phyloP scores from a whole-genome alignment of 2,888 invertebrate genomes.

The Alsophila aescularia region DNA sequence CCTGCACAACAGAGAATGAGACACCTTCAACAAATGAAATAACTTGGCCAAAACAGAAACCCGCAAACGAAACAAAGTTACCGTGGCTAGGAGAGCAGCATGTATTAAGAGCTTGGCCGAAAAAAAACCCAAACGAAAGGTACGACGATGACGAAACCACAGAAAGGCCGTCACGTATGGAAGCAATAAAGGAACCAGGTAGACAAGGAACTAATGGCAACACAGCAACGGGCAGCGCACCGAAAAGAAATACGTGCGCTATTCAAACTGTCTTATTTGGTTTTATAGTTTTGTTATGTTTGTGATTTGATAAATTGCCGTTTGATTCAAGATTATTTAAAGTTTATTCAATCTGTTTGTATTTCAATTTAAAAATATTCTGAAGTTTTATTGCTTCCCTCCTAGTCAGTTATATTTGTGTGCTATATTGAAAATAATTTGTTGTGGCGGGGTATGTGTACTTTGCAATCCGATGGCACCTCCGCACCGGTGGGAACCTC shows the following conservation, averaged over 20 bases:
- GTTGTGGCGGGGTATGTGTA: no score
- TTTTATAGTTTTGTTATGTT: conserved; percentile 45
- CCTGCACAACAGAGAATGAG: not conserved
- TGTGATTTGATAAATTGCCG: conserved; percentile 34
- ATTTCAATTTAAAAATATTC: no score
- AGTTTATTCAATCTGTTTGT: conserved; percentile 39
- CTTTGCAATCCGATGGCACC: no score
- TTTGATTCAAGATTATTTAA: conserved; percentile 18
- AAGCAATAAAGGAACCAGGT: no score
- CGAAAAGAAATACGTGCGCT: conserved; percentile 35
- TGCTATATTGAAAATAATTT: no score
- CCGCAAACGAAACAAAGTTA: no score
- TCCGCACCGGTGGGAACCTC: no score
- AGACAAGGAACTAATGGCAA: no score
- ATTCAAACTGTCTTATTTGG: conserved; percentile 44
- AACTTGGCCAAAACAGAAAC: conserved; percentile 50
- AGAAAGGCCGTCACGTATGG: conserved; percentile 39
- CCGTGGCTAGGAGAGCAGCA: no score
- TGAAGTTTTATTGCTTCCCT: no score
- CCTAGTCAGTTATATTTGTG: no score
- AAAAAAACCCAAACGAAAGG: conserved; percentile 18
- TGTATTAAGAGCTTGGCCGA: not conserved
- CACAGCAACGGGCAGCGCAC: conserved; percentile 33
- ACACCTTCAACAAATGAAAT: not conserved
- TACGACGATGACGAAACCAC: conserved; percentile 35